These are phyloP conservation scores for Rhynchotus rufescens DNA, from an alignment of 2,797 vertebrate genomes.

Conservation along the genomic window DNA sequence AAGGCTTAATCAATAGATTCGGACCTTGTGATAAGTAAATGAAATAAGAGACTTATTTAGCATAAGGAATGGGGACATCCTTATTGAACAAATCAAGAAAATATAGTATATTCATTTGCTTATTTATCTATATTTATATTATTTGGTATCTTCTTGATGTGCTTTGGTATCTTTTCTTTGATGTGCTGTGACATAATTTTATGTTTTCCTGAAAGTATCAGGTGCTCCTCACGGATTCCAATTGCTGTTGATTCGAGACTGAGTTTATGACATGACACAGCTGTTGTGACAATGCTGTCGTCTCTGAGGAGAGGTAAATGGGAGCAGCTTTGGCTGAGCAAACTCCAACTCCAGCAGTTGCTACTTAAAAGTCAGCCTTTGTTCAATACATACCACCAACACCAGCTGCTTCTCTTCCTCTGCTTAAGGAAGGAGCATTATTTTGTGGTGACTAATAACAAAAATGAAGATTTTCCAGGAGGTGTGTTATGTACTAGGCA, in stretches of 20 bases:
- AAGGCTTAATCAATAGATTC: neutral
- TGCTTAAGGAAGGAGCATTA: neutral
- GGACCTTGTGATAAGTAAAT: neutral
- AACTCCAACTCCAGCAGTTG: neutral
- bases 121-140: neutral
- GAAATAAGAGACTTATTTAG: neutral
- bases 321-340: neutral
- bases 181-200: neutral
- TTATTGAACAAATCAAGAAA: neutral
- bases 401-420: neutral
- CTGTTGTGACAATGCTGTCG: constrained; percentile 6
- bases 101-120: neutral
- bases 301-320: neutral
- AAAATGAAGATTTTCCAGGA: neutral
- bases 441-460: neutral
- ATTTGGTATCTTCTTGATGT: neutral
- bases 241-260: constrained; percentile 1
- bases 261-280: constrained; percentile 6
- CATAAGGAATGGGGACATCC: neutral
- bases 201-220: constrained; percentile 19
- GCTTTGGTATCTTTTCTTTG: neutral
- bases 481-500: neutral
- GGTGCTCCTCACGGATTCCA: neutral
- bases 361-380: neutral
- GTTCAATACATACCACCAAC: neutral